phyloP scores from a whole-genome alignment of 2,888 invertebrate genomes.

The Caenorhabditis becei region DNA sequence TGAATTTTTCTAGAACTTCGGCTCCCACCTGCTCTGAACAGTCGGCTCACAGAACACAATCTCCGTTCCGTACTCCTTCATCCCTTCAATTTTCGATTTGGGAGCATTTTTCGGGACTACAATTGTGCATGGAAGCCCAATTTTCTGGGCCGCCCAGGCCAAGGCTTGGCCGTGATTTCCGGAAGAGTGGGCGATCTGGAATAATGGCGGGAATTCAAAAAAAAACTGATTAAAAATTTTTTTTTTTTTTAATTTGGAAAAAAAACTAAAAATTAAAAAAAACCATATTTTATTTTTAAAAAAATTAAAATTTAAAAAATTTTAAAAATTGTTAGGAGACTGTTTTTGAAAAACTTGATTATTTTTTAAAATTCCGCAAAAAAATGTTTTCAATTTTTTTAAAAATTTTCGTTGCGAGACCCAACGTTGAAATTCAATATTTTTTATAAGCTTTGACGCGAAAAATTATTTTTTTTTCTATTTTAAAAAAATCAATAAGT shows the following conservation, averaged over 20 bases:
- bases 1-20: too few species aligned
- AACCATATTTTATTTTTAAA: too few species aligned
- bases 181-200: constrained; percentile 83
- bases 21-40: constrained; percentile 77
- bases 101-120: constrained; percentile 83
- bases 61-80: constrained; percentile 82
- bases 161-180: constrained; percentile 84
- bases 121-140: constrained; percentile 82
- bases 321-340: too few species aligned
- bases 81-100: constrained; percentile 82
- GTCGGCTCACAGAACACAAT: constrained; percentile 82
- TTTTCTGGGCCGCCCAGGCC: constrained; percentile 81
- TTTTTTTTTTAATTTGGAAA: too few species aligned
- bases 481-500: too few species aligned
- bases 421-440: too few species aligned
- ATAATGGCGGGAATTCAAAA: too few species aligned
- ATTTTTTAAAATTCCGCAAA: not conserved
- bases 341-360: not conserved
- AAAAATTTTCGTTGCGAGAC: too few species aligned
- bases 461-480: not conserved
- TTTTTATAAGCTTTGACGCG: too few species aligned
- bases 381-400: too few species aligned
- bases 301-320: too few species aligned
- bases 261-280: too few species aligned
- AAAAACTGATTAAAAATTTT: not conserved